Evolutionary conservation across 2,797 vertebrate genomes (phyloP).

Genomic region (Poecilia wingei): DNA sequence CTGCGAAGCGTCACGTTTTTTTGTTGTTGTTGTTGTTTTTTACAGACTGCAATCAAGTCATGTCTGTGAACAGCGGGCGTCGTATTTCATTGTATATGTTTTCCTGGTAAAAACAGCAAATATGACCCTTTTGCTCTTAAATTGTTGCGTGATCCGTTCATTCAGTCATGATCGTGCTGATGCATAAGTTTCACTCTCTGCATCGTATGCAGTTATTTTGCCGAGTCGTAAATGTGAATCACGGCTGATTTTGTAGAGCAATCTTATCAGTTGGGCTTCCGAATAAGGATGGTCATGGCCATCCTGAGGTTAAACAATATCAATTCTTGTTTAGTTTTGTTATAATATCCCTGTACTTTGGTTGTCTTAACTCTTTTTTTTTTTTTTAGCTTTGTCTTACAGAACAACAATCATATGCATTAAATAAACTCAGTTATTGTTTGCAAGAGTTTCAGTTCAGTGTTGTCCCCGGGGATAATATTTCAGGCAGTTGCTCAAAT

Average conservation of each 20-base stretch:
- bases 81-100: slow-evolving; percentile 1
- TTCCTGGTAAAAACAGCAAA: slow-evolving; percentile 20
- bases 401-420: background rate
- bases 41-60: slow-evolving; percentile 34
- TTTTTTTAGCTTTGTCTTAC: background rate
- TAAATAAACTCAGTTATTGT: background rate
- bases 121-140: background rate
- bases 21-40: background rate
- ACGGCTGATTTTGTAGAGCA: background rate
- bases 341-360: background rate
- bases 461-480: background rate
- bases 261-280: background rate
- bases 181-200: slow-evolving; percentile 25
- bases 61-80: slow-evolving; percentile 26
- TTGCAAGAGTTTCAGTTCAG: background rate
- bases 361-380: background rate
- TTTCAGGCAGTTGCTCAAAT: slow-evolving; percentile 12
- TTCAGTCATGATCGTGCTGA: background rate
- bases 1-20: slow-evolving; percentile 35
- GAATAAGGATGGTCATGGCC: background rate
- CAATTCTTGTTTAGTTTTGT: background rate
- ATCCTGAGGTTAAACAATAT: background rate
- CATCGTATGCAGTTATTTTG: background rate
- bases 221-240: slow-evolving; percentile 13
- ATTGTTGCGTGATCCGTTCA: background rate